Conservation (phyloP, 2,888 invertebrate genomes). For the Atethmia centrago region DNA sequence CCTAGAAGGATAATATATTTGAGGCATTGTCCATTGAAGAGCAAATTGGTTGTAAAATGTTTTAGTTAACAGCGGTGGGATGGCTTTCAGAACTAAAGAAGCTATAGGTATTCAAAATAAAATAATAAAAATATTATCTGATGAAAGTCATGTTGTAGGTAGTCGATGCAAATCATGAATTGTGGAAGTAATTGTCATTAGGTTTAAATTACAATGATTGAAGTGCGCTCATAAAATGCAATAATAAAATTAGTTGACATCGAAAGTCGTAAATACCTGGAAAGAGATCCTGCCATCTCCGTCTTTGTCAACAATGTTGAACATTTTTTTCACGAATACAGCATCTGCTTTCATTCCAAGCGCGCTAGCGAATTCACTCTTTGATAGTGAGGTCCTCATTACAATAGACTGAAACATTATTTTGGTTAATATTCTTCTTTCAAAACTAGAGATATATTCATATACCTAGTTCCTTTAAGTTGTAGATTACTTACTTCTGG, state of each 20-base stretch:
- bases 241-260: background rate
- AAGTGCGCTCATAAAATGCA: background rate
- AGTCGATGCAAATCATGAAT: background rate
- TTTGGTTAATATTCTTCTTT: background rate
- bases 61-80: background rate
- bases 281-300: conserved; percentile 98
- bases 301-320: conserved; percentile 98
- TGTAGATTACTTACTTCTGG: conserved; percentile 91
- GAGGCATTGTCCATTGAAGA: too few species aligned
- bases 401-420: conserved; percentile 92
- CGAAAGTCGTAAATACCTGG: conserved; percentile 89
- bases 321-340: conserved; percentile 99
- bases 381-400: conserved; percentile 97
- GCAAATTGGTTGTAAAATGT: too few species aligned
- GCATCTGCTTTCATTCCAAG: conserved; percentile 98
- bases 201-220: background rate
- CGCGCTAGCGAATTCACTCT: conserved; percentile 98
- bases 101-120: background rate
- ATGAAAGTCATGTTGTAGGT: background rate
- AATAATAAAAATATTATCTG: too few species aligned
- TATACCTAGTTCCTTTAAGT: too few species aligned
- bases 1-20: conserved; percentile 85
- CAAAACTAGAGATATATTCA: too few species aligned
- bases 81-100: background rate
- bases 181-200: too few species aligned